Percentiles rank a stretch among this genome's conserved stretches.
These are phyloP conservation scores for Stramonita haemastoma DNA, from an alignment of 2,888 invertebrate genomes.

Conservation along the genomic window DNA sequence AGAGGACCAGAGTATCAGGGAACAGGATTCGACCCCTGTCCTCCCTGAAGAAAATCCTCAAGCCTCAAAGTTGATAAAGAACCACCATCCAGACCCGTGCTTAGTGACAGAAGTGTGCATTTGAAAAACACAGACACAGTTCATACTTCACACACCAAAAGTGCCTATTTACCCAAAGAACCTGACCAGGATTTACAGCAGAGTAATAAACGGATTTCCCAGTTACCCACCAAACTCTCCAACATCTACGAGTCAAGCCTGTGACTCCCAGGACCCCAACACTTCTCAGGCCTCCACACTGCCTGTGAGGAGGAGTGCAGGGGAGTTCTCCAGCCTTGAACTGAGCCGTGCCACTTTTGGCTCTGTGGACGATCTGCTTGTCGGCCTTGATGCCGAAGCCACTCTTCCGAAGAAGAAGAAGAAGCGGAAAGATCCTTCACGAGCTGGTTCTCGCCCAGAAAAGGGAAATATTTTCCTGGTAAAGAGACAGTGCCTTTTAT, in stretches of 20 bases:
- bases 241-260: background rate
- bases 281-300: background rate
- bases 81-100: background rate
- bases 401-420: background rate
- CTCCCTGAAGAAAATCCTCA: too few species aligned
- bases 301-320: background rate
- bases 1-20: too few species aligned
- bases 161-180: background rate
- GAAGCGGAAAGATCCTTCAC: constrained; percentile 33
- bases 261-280: background rate
- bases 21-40: too few species aligned
- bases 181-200: background rate
- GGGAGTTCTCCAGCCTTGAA: background rate
- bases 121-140: background rate
- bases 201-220: background rate
- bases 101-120: background rate
- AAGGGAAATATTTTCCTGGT: constrained; percentile 41
- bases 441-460: constrained; percentile 38
- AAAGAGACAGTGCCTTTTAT: background rate
- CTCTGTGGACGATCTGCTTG: constrained; percentile 15
- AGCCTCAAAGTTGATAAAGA: background rate
- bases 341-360: background rate
- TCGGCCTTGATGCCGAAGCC: constrained; percentile 18
- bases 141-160: background rate
- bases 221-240: background rate